Conservation (phyloP, 23 tunicate species). For the Corella eumyota region DNA sequence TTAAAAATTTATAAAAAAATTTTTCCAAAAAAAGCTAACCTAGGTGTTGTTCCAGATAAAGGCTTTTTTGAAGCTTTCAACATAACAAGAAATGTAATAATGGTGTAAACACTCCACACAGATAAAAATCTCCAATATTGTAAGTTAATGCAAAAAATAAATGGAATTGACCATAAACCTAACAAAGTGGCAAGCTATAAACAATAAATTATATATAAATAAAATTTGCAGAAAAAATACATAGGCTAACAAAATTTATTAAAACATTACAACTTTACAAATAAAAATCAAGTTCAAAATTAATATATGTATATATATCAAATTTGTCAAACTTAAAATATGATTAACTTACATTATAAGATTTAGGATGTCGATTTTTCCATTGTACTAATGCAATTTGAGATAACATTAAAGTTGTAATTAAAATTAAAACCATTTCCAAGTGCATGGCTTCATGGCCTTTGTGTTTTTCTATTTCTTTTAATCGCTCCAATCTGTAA, state of each 20-base stretch:
- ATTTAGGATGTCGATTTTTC: conserved; percentile 77
- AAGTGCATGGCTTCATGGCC: conserved; percentile 93
- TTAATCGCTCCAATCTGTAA: conserved; percentile 13
- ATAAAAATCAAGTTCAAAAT: no score
- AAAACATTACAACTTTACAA: no score
- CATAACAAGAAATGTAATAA: conserved; percentile 42
- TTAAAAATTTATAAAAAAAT: no score
- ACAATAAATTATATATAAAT: no score
- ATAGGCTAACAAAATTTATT: background rate
- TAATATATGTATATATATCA: background rate
- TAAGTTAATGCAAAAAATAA: conserved; percentile 24
- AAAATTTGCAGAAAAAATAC: no score
- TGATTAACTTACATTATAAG: conserved; percentile 50
- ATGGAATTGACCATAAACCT: conserved; percentile 92
- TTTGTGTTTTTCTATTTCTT: conserved; percentile 51
- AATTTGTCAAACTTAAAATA: background rate
- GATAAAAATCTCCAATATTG: conserved; percentile 58
- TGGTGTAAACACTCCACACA: conserved; percentile 56
- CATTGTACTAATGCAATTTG: conserved; percentile 80
- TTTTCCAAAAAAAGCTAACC: no score
- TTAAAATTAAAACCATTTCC: conserved; percentile 73
- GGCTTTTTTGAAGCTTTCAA: conserved; percentile 81
- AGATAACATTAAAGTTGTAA: conserved; percentile 45
- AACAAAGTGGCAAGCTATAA: conserved; percentile 50
- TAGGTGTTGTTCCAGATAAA: conserved; percentile 72